Conservation (phyloP, 1,140 invertebrate species). For the Laupala kohalensis region DNA sequence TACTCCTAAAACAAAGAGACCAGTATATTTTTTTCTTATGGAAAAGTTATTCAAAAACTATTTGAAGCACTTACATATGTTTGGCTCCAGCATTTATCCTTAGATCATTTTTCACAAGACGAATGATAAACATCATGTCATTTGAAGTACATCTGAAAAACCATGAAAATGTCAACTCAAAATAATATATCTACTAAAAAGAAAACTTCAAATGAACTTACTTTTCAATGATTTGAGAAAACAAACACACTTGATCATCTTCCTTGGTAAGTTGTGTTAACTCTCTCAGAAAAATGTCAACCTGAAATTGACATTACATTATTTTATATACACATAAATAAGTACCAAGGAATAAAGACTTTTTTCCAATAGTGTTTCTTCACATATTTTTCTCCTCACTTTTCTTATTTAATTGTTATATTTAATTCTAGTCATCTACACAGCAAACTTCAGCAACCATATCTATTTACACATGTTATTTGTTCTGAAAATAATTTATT, state of each 20-base stretch:
- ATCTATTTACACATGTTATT: too few relatives aligned
- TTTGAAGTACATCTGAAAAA: slow-evolving; percentile 58
- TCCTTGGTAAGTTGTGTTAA: slow-evolving; percentile 68
- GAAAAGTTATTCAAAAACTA: too few relatives aligned
- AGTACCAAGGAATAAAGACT: too few relatives aligned
- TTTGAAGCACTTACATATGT: slow-evolving; percentile 50
- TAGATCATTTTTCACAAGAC: slow-evolving; percentile 81
- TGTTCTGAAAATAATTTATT: too few relatives aligned
- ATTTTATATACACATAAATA: too few relatives aligned
- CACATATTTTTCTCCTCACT: too few relatives aligned
- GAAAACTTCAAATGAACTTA: slow-evolving; percentile 20
- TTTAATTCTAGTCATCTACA: too few relatives aligned
- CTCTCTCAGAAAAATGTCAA: slow-evolving; percentile 60
- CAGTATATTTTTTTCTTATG: too few relatives aligned
- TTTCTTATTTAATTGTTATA: too few relatives aligned
- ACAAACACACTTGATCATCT: slow-evolving; percentile 68
- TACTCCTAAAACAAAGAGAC: too few relatives aligned
- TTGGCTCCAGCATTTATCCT: slow-evolving; percentile 85
- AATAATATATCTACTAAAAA: not conserved
- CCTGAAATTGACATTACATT: slow-evolving; percentile 26
- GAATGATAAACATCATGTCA: slow-evolving; percentile 75
- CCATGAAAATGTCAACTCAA: not conserved
- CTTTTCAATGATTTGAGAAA: slow-evolving; percentile 54
- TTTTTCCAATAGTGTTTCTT: too few relatives aligned
- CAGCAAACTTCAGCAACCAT: too few relatives aligned